Conservation (phyloP, 2,113 vertebrate genomes). For the Neoarius graeffei region DNA sequence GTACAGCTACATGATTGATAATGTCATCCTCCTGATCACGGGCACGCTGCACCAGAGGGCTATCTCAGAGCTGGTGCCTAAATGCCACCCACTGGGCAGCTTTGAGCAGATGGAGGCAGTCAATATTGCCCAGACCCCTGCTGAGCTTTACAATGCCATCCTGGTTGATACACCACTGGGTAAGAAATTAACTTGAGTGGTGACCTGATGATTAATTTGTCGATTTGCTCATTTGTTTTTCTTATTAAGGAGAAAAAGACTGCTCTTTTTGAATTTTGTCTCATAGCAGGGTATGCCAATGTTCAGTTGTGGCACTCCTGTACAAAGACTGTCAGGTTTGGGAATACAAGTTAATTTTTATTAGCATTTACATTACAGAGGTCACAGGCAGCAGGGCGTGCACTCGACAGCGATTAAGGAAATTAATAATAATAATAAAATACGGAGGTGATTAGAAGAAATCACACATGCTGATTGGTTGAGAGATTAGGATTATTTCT, state of each 20-base stretch:
- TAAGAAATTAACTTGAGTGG: constrained; percentile 57
- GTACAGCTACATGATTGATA: constrained; percentile 99
- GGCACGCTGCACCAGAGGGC: constrained; percentile 95
- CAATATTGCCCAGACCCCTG: constrained; percentile 97
- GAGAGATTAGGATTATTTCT: too few relatives aligned
- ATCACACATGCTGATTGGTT: too few relatives aligned
- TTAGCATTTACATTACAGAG: too few relatives aligned
- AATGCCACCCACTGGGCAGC: constrained; percentile 95
- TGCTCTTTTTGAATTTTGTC: neutral
- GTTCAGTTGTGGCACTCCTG: neutral
- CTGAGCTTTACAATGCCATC: constrained; percentile 97
- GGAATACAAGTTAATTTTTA: too few relatives aligned
- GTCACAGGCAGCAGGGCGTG: too few relatives aligned
- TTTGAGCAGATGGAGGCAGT: constrained; percentile 99
- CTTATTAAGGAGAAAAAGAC: neutral
- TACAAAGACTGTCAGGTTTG: too few relatives aligned
- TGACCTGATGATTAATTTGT: neutral
- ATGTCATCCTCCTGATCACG: constrained; percentile 96
- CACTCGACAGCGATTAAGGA: too few relatives aligned
- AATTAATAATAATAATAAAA: too few relatives aligned
- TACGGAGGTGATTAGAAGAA: too few relatives aligned
- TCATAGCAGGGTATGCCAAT: neutral
- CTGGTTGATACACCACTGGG: constrained; percentile 96
- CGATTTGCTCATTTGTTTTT: neutral
- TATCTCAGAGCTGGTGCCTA: constrained; percentile 93